Evolutionary conservation across 2,888 invertebrate genomes (phyloP), one percentile per base, ranked within the genome.

Genomic region (Drosophila stalkeri): DNA sequence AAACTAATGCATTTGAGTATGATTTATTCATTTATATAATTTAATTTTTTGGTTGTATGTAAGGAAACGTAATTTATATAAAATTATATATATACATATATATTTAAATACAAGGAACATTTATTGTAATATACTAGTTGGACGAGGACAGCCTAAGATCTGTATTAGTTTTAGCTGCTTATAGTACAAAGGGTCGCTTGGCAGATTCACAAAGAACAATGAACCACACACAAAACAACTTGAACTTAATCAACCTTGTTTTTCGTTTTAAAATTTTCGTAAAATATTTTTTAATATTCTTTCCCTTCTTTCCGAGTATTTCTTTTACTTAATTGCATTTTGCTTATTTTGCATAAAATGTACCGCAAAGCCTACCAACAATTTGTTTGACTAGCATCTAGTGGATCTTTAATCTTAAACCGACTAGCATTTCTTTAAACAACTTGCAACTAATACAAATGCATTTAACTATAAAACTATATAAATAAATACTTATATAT

Each of bases 341-440:
- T 88, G 83, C 70, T 61, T 86, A 71, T 80, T 85, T 87, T 85
- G 84, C 87, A 82, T 87, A 79, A 72, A 60, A 54, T 65, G 71
- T 78, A 87, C 61, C 71, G 85, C 85, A 85, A 84, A 85, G 87
- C 74, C 83, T 82, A 81, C 61, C 66, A 56, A 65, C 59, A 76
- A 81, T 82, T 82, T 82, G 77, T 85, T 84, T 87, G 82, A 81
- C 71, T 85, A 86, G 85, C 81, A 88, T 86, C 77, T 86, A 78
- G 88, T 88, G 86, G 84, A 72, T 86, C 88, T 80, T 86, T 78
- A 71, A 82, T 69, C 66, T 75, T 56, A 76, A 83, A 75, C 75
- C 88, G 72, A 85, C 64, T 88, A 85, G 88, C 68, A 83, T 86
- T 77, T 81, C 77, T 66, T 60, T 72, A 80, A 81, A 74, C 67